These are phyloP conservation scores for Acyrthosiphon pisum DNA, from an alignment of 1,140 invertebrate genomes.

Conservation along the genomic window DNA sequence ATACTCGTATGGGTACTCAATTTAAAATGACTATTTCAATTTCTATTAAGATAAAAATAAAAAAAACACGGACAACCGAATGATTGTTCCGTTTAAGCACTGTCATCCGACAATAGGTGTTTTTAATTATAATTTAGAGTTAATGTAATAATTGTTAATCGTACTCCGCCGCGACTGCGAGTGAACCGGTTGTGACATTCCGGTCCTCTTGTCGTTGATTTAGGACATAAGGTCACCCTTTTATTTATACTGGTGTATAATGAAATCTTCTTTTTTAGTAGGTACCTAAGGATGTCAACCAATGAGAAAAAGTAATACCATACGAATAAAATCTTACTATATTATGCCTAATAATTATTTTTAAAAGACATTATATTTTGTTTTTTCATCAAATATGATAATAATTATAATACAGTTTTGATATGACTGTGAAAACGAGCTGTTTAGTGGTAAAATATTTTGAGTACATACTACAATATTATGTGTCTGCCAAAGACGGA, in stretches of 20 bases:
- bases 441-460: neutral
- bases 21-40: neutral
- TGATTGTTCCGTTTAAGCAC: slow-evolving; percentile 1
- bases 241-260: neutral
- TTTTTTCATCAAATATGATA: neutral
- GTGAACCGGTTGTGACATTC: slow-evolving; percentile 24
- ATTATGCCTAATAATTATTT: neutral
- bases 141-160: slow-evolving; percentile 22
- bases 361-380: neutral
- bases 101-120: neutral
- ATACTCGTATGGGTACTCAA: neutral
- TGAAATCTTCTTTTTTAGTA: neutral
- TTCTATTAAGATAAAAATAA: neutral
- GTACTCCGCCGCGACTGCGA: neutral
- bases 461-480: neutral
- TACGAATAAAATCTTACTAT: neutral
- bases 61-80: neutral
- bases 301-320: neutral
- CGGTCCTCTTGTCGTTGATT: neutral
- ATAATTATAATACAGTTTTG: too few species aligned
- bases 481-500: neutral
- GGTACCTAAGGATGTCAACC: neutral
- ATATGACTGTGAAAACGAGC: too few species aligned
- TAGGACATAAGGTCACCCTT: slow-evolving; percentile 15
- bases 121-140: neutral